A percentile compares a stretch with the other conserved stretches of the same genome.
phyloP scores from a whole-genome alignment of 2,797 vertebrate genomes.

The Falco berigora region DNA sequence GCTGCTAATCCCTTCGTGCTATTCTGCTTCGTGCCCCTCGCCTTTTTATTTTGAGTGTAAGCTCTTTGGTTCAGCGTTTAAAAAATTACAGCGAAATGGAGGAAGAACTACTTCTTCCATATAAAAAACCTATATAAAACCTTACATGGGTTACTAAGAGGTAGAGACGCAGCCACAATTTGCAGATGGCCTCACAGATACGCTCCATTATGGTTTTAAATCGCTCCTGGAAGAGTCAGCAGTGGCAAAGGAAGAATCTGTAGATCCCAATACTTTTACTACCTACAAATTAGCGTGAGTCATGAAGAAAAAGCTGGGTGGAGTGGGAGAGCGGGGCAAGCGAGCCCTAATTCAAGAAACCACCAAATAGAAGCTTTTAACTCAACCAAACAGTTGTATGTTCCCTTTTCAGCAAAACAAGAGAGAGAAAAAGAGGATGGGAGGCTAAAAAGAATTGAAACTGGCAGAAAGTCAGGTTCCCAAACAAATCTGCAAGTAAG shows the following conservation, averaged over 20 bases:
- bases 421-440: background rate
- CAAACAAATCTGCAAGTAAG: background rate
- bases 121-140: background rate
- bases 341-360: conserved; percentile 8
- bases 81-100: background rate
- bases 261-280: background rate
- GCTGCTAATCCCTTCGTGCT: background rate
- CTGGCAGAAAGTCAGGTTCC: background rate
- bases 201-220: background rate
- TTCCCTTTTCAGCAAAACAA: background rate
- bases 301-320: background rate
- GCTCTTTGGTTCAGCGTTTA: background rate
- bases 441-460: background rate
- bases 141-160: background rate
- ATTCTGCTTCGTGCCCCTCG: background rate
- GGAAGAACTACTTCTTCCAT: background rate
- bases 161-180: background rate
- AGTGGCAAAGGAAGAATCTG: background rate
- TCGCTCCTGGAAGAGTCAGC: background rate
- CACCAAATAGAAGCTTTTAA: background rate
- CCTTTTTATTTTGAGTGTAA: background rate
- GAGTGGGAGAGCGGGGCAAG: background rate
- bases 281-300: background rate
- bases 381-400: background rate
- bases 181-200: background rate